Evolutionary conservation across 2,113 vertebrate genomes (phyloP).

Genomic region (Hyperopisus bebe): DNA sequence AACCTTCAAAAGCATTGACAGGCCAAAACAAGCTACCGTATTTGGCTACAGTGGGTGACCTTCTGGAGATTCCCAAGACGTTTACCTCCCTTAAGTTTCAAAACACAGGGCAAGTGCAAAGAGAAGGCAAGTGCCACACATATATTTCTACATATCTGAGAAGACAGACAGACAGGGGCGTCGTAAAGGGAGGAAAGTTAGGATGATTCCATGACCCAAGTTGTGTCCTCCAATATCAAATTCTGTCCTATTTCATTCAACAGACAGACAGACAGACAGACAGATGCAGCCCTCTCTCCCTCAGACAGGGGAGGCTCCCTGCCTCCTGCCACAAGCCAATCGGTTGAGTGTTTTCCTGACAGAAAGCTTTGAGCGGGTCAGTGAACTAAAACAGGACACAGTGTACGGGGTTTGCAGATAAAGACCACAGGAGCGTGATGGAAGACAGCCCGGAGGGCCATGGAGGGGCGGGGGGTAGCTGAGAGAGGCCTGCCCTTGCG

Average conservation of each 20-base stretch:
- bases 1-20: background rate
- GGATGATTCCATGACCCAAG: background rate
- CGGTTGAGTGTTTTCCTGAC: background rate
- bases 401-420: background rate
- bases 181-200: background rate
- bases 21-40: background rate
- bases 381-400: background rate
- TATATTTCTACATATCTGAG: background rate
- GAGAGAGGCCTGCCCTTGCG: background rate
- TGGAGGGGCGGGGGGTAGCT: background rate
- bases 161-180: background rate
- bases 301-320: background rate
- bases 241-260: background rate
- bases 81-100: background rate
- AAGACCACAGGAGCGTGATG: conserved; percentile 3
- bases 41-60: background rate
- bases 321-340: background rate
- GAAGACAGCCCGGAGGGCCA: background rate
- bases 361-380: background rate
- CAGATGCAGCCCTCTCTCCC: background rate
- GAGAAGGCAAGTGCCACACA: background rate
- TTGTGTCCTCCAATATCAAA: background rate
- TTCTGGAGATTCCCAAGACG: background rate
- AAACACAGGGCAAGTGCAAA: background rate
- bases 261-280: background rate